Percentiles rank a stretch among this genome's conserved stretches.
phyloP scores from a whole-genome alignment of 2,113 vertebrate species.

The Crotalus tigris region DNA sequence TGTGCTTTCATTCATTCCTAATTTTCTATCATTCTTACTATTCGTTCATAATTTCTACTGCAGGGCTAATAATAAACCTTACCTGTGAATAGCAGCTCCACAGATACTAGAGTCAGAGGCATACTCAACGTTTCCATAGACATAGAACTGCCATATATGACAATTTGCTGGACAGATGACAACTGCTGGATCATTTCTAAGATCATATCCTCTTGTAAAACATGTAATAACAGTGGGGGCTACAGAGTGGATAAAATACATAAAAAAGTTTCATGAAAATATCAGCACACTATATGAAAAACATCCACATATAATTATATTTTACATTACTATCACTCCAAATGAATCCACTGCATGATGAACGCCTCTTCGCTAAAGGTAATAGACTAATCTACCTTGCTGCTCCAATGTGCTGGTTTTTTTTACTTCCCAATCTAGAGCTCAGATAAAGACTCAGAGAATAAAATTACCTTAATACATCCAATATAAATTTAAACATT shows the following conservation, averaged over 20 bases:
- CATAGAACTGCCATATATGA: slow-evolving; percentile 71
- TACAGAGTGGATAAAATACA: slow-evolving; percentile 54
- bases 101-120: slow-evolving; percentile 90
- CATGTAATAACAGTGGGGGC: slow-evolving; percentile 77
- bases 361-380: neutral
- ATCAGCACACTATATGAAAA: neutral
- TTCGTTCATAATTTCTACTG: neutral
- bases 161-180: slow-evolving; percentile 86
- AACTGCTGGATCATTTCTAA: slow-evolving; percentile 70
- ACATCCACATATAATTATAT: neutral
- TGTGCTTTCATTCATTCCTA: neutral
- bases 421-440: neutral
- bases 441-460: neutral
- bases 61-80: slow-evolving; percentile 17
- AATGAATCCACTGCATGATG: neutral
- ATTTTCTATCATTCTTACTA: neutral
- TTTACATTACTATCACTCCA: neutral
- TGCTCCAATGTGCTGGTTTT: neutral
- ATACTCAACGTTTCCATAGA: slow-evolving; percentile 86
- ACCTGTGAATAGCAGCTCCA: slow-evolving; percentile 91
- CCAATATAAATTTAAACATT: neutral
- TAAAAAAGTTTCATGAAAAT: neutral
- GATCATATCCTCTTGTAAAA: slow-evolving; percentile 80
- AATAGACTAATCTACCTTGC: neutral
- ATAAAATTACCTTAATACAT: neutral